Percentiles rank a stretch among this genome's conserved stretches.
Evolutionary conservation across 2,888 invertebrate genomes (phyloP).

Genomic region (Nineta flava): DNA sequence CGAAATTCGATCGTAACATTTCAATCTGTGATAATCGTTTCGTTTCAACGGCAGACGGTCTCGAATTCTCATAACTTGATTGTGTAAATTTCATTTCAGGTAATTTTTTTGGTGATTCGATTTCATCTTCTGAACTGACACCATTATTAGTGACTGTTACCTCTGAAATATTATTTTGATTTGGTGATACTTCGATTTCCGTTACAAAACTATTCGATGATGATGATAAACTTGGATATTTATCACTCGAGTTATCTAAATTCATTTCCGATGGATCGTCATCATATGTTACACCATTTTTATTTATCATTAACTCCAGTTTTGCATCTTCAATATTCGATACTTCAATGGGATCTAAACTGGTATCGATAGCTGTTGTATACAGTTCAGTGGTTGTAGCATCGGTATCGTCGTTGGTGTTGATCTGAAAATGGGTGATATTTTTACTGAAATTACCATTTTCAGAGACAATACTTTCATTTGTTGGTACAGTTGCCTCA

Average conservation of each 20-base stretch:
- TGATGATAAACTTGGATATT: constrained; percentile 12
- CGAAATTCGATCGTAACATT: constrained; percentile 30
- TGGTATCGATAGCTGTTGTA: constrained; percentile 34
- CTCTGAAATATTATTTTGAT: constrained; percentile 25
- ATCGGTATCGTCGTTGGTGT: constrained; percentile 29
- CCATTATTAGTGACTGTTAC: constrained; percentile 24
- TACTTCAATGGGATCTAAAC: constrained; percentile 21
- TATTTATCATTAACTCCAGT: constrained; percentile 1
- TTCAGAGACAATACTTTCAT: constrained; percentile 6
- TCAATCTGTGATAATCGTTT: constrained; percentile 40
- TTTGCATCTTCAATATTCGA: constrained; percentile 3
- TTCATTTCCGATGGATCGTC: neutral
- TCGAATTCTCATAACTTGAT: constrained; percentile 42
- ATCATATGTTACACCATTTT: neutral
- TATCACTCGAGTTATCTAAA: neutral
- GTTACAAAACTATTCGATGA: constrained; percentile 36
- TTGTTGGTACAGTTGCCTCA: constrained; percentile 22
- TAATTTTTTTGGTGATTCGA: constrained; percentile 25
- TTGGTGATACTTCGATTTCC: constrained; percentile 53
- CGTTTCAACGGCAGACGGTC: constrained; percentile 29
- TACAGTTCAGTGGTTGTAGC: constrained; percentile 29
- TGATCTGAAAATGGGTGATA: constrained; percentile 18
- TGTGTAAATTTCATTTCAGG: constrained; percentile 45
- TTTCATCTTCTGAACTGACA: constrained; percentile 9
- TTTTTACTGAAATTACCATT: constrained; percentile 14